A percentile compares a stretch with the other conserved stretches of the same genome.
phyloP scores from a whole-genome alignment of 1,140 invertebrate species.

The Drosophila equinoxialis region DNA sequence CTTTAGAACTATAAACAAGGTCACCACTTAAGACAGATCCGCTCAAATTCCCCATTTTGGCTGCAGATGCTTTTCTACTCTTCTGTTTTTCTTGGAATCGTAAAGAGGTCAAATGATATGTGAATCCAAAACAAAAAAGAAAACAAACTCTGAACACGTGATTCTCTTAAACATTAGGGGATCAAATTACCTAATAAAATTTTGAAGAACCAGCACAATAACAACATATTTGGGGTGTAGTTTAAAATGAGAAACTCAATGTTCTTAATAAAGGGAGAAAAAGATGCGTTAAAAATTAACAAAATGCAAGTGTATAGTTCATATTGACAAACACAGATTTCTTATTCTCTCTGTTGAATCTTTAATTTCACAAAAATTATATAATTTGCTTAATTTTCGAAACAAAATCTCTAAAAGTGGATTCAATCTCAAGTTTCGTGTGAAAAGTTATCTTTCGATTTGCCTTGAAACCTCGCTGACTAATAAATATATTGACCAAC shows the following conservation, averaged over 20 bases:
- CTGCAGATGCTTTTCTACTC: conserved; percentile 16
- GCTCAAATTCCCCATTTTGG: conserved; percentile 48
- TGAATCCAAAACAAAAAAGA: conserved; percentile 33
- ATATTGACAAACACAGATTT: too few species aligned
- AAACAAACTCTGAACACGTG: conserved; percentile 55
- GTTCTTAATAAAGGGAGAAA: too few species aligned
- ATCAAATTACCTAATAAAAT: conserved; percentile 59
- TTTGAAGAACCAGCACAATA: conserved; percentile 19
- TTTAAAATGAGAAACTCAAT: background rate
- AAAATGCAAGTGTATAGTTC: background rate
- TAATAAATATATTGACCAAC: too few species aligned
- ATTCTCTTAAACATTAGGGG: conserved; percentile 66
- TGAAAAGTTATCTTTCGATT: too few species aligned
- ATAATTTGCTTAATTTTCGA: too few species aligned
- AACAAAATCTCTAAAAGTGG: too few species aligned
- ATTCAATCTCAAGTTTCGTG: too few species aligned
- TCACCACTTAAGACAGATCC: conserved; percentile 44
- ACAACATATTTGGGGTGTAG: conserved; percentile 15
- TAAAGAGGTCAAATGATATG: conserved; percentile 74
- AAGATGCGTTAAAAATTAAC: background rate
- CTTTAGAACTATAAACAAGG: conserved; percentile 66
- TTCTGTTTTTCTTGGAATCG: conserved; percentile 26
- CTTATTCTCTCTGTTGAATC: too few species aligned
- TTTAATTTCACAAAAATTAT: too few species aligned
- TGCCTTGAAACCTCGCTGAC: too few species aligned